Evolutionary conservation across 64 coral and sea anemone species (phyloP).

Genomic region (Pocillopora damicornis): DNA sequence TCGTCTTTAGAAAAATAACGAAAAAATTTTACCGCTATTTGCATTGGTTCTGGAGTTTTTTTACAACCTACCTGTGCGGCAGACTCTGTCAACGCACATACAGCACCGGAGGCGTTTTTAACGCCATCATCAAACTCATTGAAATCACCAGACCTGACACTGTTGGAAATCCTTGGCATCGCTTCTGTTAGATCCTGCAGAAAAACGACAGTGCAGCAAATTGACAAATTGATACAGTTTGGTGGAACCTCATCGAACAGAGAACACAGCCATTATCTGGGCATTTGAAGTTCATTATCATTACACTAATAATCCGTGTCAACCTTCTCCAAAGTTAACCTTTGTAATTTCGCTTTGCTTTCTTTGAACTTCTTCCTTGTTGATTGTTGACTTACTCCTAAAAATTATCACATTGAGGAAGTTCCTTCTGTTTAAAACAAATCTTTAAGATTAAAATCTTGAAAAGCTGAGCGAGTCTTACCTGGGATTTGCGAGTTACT

Average conservation of each 20-base stretch:
- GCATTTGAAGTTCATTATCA: no score
- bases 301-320: no score
- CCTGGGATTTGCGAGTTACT: conserved; percentile 74
- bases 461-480: neutral
- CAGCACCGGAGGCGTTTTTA: conserved; percentile 72
- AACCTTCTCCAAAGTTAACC: no score
- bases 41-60: neutral
- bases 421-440: no score
- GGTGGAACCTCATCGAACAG: neutral
- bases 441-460: no score
- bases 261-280: no score
- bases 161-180: conserved; percentile 78
- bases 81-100: conserved; percentile 85
- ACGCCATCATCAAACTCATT: conserved; percentile 83
- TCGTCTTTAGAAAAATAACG: no score
- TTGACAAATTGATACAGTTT: neutral
- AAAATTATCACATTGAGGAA: no score
- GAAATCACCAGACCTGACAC: conserved; percentile 87
- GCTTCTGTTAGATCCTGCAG: conserved; percentile 82
- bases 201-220: neutral
- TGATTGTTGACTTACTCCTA: no score
- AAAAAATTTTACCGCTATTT: no score
- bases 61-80: conserved; percentile 78
- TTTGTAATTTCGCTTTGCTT: no score
- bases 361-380: no score